Evolutionary conservation across 2,888 invertebrate species (phyloP).

Genomic region (Atethmia centrago): DNA sequence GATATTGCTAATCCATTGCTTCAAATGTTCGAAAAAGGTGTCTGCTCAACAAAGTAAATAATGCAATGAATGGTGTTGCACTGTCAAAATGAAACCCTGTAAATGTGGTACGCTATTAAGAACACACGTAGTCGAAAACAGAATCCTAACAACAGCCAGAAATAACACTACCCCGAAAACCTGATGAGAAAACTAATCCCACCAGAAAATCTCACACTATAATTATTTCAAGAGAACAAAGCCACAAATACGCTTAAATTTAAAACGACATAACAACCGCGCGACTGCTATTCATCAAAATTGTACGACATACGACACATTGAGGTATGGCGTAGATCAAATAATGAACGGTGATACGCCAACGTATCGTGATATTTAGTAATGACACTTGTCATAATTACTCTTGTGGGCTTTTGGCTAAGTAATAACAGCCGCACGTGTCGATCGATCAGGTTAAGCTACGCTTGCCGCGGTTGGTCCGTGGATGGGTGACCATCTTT

Average conservation of each 20-base stretch:
- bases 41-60: no score
- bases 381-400: not conserved
- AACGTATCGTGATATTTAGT: not conserved
- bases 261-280: not conserved
- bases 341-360: conserved; percentile 4
- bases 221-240: conserved; percentile 23
- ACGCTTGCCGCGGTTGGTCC: no score
- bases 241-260: not conserved
- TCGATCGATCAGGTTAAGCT: no score
- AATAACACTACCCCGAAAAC: not conserved
- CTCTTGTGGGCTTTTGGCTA: no score
- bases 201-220: conserved; percentile 7
- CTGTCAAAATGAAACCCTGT: no score
- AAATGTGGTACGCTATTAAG: not conserved
- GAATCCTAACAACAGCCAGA: not conserved
- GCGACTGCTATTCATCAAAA: conserved; percentile 13
- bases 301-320: conserved; percentile 14
- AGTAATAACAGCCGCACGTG: no score
- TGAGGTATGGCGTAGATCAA: not conserved
- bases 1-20: no score
- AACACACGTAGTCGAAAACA: not conserved
- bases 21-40: no score
- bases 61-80: no score
- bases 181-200: conserved; percentile 2
- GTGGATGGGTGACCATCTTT: no score